Evolutionary conservation across 2,113 vertebrate species (phyloP), one percentile per base, ranked within the genome.

Genomic region (Cynocephalus volans): DNA sequence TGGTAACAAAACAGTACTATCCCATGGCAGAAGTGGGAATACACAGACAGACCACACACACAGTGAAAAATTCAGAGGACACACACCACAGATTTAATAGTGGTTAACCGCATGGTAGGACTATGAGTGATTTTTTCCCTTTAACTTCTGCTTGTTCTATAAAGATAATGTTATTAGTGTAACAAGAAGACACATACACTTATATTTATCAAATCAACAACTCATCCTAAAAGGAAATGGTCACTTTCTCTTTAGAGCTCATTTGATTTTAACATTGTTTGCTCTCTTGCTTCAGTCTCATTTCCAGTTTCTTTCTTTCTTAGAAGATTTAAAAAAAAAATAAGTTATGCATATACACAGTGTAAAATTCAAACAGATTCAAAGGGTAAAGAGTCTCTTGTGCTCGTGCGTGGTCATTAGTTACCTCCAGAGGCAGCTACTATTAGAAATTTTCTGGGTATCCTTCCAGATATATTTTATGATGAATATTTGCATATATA

Each of bases 191-290:
- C 26, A 86, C 10, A 41, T 41, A 86, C 33, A 65, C 9, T 21
- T 70, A 41, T 5, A 82, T 23, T 69, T 83, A 83, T 6, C 69
- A 45, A 97, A 70, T 65, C 76, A 90, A 62, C 62, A 41, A 81
- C 48, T 36, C 31, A 70, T 80, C 15, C 60, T 96, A 58, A 87
- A 62, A 69, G 60, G 65, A 85, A 28, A 70, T 7, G 33, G 41
- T 21, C 36, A 62, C 9, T 94, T n/a, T 86, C 31, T 62, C 67
- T 92, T 48, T 64, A 75, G 58, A 52, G 36, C 1, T 48, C 41
- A 69, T 79, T 91, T 92, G 60, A 88, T 75, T 88, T 87, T 84
- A 93, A 80, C 60, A 92, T 60, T 75, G 56, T 84, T 76, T 88
- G 10, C 50, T 88, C n/a, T 91, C 45, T 56, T 81, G 23, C 36